Base-by-base conservation (phyloP, 2,888 invertebrate species). In the Athalia circularis region DNA sequence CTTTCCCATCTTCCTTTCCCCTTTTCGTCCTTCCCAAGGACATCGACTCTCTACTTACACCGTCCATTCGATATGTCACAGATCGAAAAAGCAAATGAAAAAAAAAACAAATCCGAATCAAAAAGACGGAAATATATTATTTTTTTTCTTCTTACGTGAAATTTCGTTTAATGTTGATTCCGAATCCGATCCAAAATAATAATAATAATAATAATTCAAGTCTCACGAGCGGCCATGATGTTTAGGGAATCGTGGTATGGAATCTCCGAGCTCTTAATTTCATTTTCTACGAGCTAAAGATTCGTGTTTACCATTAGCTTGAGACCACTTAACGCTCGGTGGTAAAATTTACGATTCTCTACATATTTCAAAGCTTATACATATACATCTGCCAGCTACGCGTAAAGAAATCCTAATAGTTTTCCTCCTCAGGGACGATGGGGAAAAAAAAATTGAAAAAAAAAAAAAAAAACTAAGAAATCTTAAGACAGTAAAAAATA, bases 221-320 rank as follows among this genome's bases (percentile, higher is more conserved):
- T 29, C 29, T 29, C 29, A 29, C 29, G 29, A 29, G 29, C 29
- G 29, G 29, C 29, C 29, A 29, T 29, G 29, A 29, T 29, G 29
- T 29, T 29, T 29, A 29, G 29, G 29, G 29, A 29, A 29, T 29
- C 29, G 2, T 29, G 29, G 29, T 29, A 29, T 29, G 72, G 57
- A 48, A 15, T 4, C 72, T 54, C n/a, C n/a, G 6, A 6, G 54
- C 52, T 64, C 50, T 67, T 77, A 50, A 45, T 77, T 88, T 86
- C 87, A 85, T 85, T 85, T 88, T 85, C 83, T 85, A 84, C 86
- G 83, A 88, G 88, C 87, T 87, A 86, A 85, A 82, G 82, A 85
- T 83, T 85, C 85, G 83, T 88, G 88, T 87, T 87, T 86, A 86
- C 87, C 87, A 88, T 88, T 88, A 88, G 87, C 86, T 87, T 84